Percentiles rank a stretch among this genome's conserved stretches.
phyloP scores from a whole-genome alignment of 2,888 invertebrate species.

The Metalampra italica region DNA sequence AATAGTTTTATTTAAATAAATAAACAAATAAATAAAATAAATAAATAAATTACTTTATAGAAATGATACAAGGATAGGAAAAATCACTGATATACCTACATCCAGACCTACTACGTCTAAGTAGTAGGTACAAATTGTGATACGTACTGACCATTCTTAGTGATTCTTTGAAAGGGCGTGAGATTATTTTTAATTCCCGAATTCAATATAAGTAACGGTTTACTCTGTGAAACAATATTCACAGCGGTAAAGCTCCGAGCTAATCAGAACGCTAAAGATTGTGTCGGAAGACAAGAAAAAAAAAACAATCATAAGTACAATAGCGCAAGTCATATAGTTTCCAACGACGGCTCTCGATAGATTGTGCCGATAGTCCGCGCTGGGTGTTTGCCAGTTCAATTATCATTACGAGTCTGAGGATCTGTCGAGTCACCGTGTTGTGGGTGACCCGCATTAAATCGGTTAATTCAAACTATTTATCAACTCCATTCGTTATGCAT shows the following conservation, averaged over 20 bases:
- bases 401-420: slow-evolving; percentile 70
- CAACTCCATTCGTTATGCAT: slow-evolving; percentile 76
- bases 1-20: no score
- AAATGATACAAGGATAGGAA: no score
- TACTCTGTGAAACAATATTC: slow-evolving; percentile 32
- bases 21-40: no score
- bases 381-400: slow-evolving; percentile 79
- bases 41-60: no score
- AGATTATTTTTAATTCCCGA: slow-evolving; percentile 16
- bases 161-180: no score
- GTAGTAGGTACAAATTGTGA: no score
- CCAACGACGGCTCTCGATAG: slow-evolving; percentile 62
- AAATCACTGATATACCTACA: no score
- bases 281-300: slow-evolving; percentile 73
- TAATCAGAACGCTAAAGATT: slow-evolving; percentile 77
- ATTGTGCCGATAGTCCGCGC: slow-evolving; percentile 64
- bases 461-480: slow-evolving; percentile 79
- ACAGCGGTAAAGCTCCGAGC: slow-evolving; percentile 70
- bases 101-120: no score
- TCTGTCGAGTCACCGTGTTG: slow-evolving; percentile 68
- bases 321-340: slow-evolving; percentile 75
- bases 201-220: slow-evolving; percentile 56
- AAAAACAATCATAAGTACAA: slow-evolving; percentile 72
- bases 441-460: slow-evolving; percentile 79
- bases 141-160: no score